Conservation (phyloP, 2,113 vertebrate genomes). For the Varanus komodoensis region DNA sequence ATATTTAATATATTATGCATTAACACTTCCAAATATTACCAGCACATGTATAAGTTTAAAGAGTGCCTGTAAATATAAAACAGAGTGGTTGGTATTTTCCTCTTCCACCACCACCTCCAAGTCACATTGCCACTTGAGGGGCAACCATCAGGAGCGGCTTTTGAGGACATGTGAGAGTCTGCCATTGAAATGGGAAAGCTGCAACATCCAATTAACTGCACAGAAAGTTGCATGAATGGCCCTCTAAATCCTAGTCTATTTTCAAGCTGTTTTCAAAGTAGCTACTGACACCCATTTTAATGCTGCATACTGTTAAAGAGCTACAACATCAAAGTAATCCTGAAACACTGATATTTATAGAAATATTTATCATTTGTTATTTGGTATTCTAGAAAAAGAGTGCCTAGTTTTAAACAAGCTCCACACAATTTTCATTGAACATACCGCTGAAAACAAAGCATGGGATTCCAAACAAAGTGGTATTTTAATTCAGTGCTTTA, state of each 20-base stretch:
- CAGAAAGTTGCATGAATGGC: neutral
- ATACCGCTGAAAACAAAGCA: conserved; percentile 5
- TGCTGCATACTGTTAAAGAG: conserved; percentile 39
- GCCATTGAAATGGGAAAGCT: neutral
- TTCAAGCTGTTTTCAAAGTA: neutral
- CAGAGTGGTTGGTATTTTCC: neutral
- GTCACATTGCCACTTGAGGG: neutral
- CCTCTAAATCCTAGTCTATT: neutral
- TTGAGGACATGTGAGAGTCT: neutral
- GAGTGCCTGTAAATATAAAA: neutral
- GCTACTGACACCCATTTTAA: conserved; percentile 51
- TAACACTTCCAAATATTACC: neutral
- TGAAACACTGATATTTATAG: conserved; percentile 32
- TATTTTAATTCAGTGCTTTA: neutral
- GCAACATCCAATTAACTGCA: neutral
- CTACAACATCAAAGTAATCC: neutral
- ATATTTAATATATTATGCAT: neutral
- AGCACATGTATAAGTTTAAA: neutral
- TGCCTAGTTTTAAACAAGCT: conserved; percentile 23
- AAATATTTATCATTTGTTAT: conserved; percentile 22
- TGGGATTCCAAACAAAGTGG: conserved; percentile 23
- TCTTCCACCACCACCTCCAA: neutral
- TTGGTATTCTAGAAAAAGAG: conserved; percentile 37
- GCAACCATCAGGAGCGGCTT: neutral
- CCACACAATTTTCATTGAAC: conserved; percentile 6